Base-by-base conservation (phyloP, 2,888 invertebrate species). In the Rhagonycha lutea region DNA sequence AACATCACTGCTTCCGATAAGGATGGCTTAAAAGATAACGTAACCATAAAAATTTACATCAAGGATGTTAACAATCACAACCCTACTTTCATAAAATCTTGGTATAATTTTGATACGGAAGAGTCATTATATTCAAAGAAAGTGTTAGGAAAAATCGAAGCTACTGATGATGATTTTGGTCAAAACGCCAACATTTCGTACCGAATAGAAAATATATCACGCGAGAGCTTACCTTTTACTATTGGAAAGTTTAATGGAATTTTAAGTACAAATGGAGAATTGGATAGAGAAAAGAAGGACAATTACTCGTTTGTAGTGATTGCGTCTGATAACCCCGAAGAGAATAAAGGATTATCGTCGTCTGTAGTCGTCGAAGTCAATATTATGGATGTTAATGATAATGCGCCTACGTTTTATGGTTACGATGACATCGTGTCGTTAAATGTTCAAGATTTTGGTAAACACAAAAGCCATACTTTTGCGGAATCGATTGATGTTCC, bases 31-130 rank as follows among this genome's bases (percentile, higher is more conserved):
- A 91, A 90, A 80, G 95, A 95, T 80, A 90, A 90, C 70, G 90
- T 95, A 1, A 91, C 92, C 7, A 86, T 96, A 4, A 90, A 93
- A 80, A 90, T 96, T n/a, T 91, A 91, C 69, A 91, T 96, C 0
- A 91, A 91, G 82, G 95, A 95, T 83, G 91, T 96, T 0, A 96
- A 96, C 85, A 94, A 96, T 82, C 95, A 96, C 85, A 92, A 93
- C 5, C 96, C 96, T 0, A 91, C 93, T 79, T 96, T 96, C 80
- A 92, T 93, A 80, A 94, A 95, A 81, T 92, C 94, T 0, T 94
- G 93, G 92, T 96, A 96, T 84, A 93, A 91, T 70, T 96, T 96
- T 80, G 94, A 95, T 82, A 91, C 95, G 0, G 91, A 93, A 70
- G 97, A 97, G 88, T 95, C 96, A 0, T 89, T 91, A 24, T 96